Conservation (phyloP, 2,888 invertebrate species). For the Homarus gammarus region DNA sequence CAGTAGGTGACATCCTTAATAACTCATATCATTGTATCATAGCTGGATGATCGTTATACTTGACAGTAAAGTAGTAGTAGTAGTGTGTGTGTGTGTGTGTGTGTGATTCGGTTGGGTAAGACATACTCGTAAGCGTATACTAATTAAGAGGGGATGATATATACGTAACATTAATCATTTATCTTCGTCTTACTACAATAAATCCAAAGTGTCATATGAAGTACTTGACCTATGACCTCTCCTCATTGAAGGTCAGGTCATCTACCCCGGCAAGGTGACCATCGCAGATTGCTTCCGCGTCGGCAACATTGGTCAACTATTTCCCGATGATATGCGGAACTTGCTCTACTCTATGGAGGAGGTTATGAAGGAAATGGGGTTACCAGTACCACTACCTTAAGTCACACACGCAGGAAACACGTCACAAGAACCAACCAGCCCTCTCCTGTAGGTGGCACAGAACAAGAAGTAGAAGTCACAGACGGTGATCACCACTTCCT, state of each 20-base stretch:
- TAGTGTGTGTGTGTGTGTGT: too few species aligned
- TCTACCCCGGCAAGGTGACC: constrained; percentile 81
- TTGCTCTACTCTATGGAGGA: constrained; percentile 79
- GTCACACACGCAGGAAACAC: too few species aligned
- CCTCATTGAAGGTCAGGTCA: constrained; percentile 79
- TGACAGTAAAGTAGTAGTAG: too few species aligned
- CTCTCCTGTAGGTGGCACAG: too few species aligned
- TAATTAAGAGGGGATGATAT: not conserved
- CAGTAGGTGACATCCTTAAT: too few species aligned
- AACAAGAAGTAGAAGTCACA: too few species aligned
- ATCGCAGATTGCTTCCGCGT: constrained; percentile 80
- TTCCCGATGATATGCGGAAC: constrained; percentile 79
- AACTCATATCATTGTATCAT: too few species aligned
- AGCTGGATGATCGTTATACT: too few species aligned
- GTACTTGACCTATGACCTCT: not conserved
- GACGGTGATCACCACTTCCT: too few species aligned
- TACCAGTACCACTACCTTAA: constrained; percentile 77
- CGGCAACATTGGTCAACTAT: constrained; percentile 80
- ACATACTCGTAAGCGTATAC: not conserved
- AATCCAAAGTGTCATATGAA: not conserved
- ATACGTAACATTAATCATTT: not conserved
- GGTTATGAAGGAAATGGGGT: constrained; percentile 79
- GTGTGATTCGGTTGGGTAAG: too few species aligned
- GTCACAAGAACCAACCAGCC: too few species aligned
- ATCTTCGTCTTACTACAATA: not conserved